Conservation (phyloP, 2,888 invertebrate genomes). For the Eupithecia dodoneata region DNA sequence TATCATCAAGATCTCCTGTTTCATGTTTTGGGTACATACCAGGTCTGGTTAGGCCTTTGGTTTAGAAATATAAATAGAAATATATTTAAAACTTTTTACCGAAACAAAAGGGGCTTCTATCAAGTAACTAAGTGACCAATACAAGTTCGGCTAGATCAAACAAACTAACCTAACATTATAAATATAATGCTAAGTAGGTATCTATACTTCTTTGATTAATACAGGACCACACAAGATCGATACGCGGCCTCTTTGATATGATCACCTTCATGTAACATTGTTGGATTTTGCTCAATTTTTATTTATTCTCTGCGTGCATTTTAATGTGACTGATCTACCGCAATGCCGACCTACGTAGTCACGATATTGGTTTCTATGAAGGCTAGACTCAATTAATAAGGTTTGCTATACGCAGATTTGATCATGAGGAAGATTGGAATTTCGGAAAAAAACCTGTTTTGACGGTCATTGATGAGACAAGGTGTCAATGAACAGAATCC, state of each 20-base stretch:
- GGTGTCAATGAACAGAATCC: slow-evolving; percentile 3
- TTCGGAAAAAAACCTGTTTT: neutral
- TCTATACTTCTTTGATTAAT: neutral
- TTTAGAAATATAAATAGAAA: neutral
- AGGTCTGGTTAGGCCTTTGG: too few species aligned
- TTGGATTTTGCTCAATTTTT: slow-evolving; percentile 44
- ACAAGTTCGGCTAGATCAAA: neutral
- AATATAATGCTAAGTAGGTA: neutral
- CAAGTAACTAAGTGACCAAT: neutral
- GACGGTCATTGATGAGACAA: neutral
- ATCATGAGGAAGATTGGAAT: neutral
- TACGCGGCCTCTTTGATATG: slow-evolving; percentile 54
- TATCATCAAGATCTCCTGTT: neutral
- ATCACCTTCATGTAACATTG: slow-evolving; percentile 67
- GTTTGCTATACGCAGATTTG: neutral
- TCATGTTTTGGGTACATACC: neutral
- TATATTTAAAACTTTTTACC: neutral
- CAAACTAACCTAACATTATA: neutral
- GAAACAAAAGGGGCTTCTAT: neutral
- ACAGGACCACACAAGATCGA: slow-evolving; percentile 45
- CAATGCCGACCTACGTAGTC: slow-evolving; percentile 25
- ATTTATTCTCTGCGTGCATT: slow-evolving; percentile 11
- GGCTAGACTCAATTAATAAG: neutral
- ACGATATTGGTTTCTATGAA: slow-evolving; percentile 15
- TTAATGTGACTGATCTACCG: slow-evolving; percentile 43